phyloP scores from a whole-genome alignment of 2,888 invertebrate genomes.

The Cerastis leucographa region DNA sequence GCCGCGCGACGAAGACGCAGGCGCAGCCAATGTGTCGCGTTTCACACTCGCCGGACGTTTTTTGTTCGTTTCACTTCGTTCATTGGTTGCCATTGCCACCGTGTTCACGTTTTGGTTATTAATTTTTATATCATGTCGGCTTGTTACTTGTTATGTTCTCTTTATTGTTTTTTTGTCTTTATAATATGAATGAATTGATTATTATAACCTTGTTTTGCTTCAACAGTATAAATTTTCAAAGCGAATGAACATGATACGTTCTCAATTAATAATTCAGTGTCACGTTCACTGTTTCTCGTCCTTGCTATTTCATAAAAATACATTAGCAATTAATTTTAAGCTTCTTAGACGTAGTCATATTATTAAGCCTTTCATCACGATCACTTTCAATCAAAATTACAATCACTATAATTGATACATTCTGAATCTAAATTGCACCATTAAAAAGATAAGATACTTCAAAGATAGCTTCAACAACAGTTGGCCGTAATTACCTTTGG shows the following conservation, averaged over 20 bases:
- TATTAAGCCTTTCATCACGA: slow-evolving; percentile 17
- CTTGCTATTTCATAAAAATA: slow-evolving; percentile 47
- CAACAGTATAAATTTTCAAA: slow-evolving; percentile 39
- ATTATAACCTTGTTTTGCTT: slow-evolving; percentile 37
- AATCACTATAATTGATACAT: slow-evolving; percentile 49
- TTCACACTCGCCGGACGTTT: slow-evolving; percentile 57
- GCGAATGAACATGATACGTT: slow-evolving; percentile 24
- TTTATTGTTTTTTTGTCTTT: slow-evolving; percentile 35
- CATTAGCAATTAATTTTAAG: slow-evolving; percentile 31
- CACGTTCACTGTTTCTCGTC: slow-evolving; percentile 43
- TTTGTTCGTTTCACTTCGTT: slow-evolving; percentile 61
- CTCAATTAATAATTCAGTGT: slow-evolving; percentile 22
- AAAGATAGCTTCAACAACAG: slow-evolving; percentile 51
- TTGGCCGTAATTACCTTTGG: slow-evolving; percentile 51
- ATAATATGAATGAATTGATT: slow-evolving; percentile 32
- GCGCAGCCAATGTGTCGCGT: slow-evolving; percentile 64
- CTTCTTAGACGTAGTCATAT: slow-evolving; percentile 17
- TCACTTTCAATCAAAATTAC: slow-evolving; percentile 35
- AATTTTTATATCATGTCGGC: slow-evolving; percentile 58
- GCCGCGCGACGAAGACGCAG: slow-evolving; percentile 62
- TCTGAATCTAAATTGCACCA: slow-evolving; percentile 46
- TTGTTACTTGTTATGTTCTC: slow-evolving; percentile 50
- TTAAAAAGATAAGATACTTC: slow-evolving; percentile 55
- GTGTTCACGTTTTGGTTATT: slow-evolving; percentile 61
- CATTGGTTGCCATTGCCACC: slow-evolving; percentile 60